Conservation (phyloP, 2,797 vertebrate species). For the Danio tinwini region DNA sequence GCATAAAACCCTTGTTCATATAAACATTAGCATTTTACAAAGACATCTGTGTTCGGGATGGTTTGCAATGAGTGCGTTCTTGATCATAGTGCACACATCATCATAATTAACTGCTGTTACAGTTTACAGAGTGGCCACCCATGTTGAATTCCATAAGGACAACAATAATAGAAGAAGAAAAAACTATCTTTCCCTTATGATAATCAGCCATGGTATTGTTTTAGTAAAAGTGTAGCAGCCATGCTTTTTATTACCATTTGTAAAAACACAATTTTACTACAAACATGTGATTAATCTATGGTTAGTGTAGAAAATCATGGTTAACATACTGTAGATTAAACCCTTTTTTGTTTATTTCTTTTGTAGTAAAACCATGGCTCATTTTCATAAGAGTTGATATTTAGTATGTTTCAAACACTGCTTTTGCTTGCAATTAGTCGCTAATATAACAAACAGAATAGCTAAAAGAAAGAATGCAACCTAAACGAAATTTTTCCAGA, state of each 20-base stretch:
- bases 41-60: constrained; percentile 57
- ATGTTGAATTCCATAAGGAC: constrained; percentile 32
- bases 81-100: constrained; percentile 46
- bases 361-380: too few relatives aligned
- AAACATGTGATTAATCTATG: too few relatives aligned
- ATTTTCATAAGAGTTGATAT: too few relatives aligned
- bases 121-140: constrained; percentile 48
- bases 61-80: constrained; percentile 22
- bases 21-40: constrained; percentile 59
- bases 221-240: too few relatives aligned
- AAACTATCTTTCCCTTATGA: constrained; percentile 11
- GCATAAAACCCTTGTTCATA: constrained; percentile 48
- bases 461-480: background rate
- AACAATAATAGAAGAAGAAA: constrained; percentile 37
- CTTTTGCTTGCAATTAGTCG: background rate
- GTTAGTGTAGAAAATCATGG: too few relatives aligned
- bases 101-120: constrained; percentile 41
- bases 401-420: background rate
- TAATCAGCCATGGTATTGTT: too few relatives aligned
- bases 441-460: background rate
- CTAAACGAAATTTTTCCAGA: background rate
- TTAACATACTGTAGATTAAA: too few relatives aligned
- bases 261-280: too few relatives aligned
- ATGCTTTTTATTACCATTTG: too few relatives aligned
- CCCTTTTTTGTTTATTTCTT: too few relatives aligned